These are phyloP conservation scores for Dendrophyllia cribrosa DNA, from an alignment of 64 coral and sea anemone genomes.

Conservation along the genomic window DNA sequence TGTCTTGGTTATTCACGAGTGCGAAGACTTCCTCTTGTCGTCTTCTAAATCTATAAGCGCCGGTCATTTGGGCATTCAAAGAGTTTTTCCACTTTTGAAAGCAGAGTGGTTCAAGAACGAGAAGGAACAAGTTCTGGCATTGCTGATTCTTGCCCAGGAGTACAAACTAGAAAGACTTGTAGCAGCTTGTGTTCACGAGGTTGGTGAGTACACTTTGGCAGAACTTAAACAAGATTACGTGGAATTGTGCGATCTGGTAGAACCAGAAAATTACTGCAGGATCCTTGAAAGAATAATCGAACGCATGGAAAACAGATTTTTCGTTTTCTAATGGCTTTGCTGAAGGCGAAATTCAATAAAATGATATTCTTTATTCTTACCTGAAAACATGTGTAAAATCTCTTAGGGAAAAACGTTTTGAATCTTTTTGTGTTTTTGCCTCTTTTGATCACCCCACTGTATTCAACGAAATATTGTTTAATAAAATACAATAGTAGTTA, in stretches of 20 bases:
- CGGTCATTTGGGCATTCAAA: background rate
- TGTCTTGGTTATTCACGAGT: slow-evolving; percentile 14
- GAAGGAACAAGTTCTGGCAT: background rate
- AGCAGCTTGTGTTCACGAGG: background rate
- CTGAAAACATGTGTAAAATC: no score
- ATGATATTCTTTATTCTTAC: no score
- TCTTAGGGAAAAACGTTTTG: no score
- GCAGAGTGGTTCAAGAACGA: background rate
- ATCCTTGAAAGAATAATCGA: slow-evolving; percentile 11
- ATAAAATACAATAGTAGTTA: no score
- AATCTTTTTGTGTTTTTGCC: no score
- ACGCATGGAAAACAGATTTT: slow-evolving; percentile 10
- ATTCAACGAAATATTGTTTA: no score
- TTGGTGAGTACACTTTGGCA: background rate
- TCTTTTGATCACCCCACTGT: no score
- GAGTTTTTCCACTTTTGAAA: background rate
- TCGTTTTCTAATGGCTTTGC: background rate
- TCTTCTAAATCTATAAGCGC: background rate
- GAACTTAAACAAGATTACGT: background rate
- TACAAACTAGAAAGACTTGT: background rate
- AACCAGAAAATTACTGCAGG: background rate
- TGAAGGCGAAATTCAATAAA: no score
- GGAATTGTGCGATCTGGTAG: slow-evolving; percentile 12
- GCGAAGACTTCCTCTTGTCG: slow-evolving; percentile 23
- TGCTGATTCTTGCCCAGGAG: slow-evolving; percentile 8